These are phyloP conservation scores for Miniopterus natalensis DNA, from an alignment of 2,113 vertebrate species.

Conservation along the genomic window DNA sequence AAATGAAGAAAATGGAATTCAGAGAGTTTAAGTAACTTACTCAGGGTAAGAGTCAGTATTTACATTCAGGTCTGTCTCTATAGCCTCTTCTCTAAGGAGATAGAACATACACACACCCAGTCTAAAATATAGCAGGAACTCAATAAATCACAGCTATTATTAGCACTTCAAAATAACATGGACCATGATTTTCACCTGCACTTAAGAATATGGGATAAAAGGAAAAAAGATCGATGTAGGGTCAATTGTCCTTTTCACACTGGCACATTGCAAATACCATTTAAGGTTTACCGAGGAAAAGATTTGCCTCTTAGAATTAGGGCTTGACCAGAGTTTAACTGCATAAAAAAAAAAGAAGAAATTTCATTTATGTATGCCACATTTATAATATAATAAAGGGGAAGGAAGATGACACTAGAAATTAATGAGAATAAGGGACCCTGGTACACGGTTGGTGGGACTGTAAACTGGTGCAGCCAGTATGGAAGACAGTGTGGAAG, in stretches of 20 bases:
- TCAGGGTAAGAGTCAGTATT: background rate
- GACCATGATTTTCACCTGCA: background rate
- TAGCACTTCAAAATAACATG: background rate
- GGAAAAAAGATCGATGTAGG: background rate
- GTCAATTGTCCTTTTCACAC: background rate
- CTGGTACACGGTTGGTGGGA: background rate
- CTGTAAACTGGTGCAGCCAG: background rate
- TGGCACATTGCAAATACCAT: background rate
- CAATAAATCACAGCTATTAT: background rate
- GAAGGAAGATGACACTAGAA: background rate
- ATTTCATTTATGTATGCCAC: background rate
- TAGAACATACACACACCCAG: background rate
- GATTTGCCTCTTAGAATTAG: background rate
- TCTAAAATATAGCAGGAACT: background rate
- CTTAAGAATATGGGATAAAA: background rate
- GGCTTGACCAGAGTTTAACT: background rate
- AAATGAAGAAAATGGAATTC: constrained; percentile 42
- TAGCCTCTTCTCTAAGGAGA: background rate
- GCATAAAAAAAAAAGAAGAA: constrained; percentile 24
- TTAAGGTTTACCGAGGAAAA: background rate
- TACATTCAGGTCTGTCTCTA: background rate
- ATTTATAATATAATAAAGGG: background rate
- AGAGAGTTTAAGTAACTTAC: background rate
- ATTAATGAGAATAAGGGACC: background rate
- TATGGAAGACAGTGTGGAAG: background rate